Percentiles rank a stretch among this genome's conserved stretches.
These are phyloP conservation scores for Rotaria sp. DNA, from an alignment of 2,888 invertebrate species.

Conservation along the genomic window DNA sequence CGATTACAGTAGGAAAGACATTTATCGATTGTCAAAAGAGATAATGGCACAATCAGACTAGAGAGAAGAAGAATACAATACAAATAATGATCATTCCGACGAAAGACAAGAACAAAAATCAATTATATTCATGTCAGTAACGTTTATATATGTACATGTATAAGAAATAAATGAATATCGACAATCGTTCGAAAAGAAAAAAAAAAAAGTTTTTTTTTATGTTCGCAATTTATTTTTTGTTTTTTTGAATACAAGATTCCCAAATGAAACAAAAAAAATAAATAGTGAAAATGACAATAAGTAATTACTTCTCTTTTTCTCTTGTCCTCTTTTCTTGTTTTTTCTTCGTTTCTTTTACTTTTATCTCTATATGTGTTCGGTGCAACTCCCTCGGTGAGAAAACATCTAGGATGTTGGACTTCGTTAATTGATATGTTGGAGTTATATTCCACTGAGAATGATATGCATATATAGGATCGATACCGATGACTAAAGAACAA, in stretches of 20 bases:
- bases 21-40: slow-evolving; percentile 21
- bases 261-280: not conserved
- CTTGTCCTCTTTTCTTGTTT: not conserved
- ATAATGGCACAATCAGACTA: not conserved
- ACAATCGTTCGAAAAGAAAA: not conserved
- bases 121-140: slow-evolving; percentile 7
- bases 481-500: slow-evolving; percentile 19
- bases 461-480: slow-evolving; percentile 1
- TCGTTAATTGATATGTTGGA: slow-evolving; percentile 22
- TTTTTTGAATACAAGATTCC: not conserved
- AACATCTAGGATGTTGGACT: not conserved
- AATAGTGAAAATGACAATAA: not conserved
- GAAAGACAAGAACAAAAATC: slow-evolving; percentile 1
- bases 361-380: not conserved
- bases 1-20: not conserved
- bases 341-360: not conserved
- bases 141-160: not conserved
- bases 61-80: not conserved
- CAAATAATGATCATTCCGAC: not conserved
- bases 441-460: slow-evolving; percentile 22
- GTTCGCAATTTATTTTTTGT: not conserved
- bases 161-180: slow-evolving; percentile 21
- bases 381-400: slow-evolving; percentile 1
- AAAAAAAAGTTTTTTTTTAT: not conserved
- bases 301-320: not conserved